A percentile compares a stretch with the other conserved stretches of the same genome.
These are phyloP conservation scores for Lagopus leucura DNA, from an alignment of 2,113 vertebrate genomes.

Conservation along the genomic window DNA sequence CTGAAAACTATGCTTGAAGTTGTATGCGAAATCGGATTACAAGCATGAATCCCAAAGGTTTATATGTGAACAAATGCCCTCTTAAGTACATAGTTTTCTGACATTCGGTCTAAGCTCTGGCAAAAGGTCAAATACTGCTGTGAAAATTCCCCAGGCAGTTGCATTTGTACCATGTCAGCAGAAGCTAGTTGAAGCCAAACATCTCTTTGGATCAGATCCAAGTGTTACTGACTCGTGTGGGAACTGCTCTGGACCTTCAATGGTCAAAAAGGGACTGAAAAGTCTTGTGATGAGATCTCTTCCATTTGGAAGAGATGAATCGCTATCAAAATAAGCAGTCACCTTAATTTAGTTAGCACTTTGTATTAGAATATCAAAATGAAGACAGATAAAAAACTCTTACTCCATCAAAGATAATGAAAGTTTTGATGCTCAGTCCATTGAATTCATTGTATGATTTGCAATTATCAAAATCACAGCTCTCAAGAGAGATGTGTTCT, in stretches of 20 bases:
- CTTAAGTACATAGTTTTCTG: slow-evolving; percentile 2
- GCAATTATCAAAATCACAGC: neutral
- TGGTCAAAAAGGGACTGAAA: slow-evolving; percentile 11
- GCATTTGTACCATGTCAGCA: slow-evolving; percentile 17
- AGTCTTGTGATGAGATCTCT: neutral
- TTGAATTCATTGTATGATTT: neutral
- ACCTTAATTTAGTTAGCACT: neutral
- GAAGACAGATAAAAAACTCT: neutral
- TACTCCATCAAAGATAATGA: neutral
- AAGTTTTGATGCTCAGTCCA: neutral
- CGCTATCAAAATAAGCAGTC: neutral
- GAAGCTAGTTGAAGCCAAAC: slow-evolving; percentile 23
- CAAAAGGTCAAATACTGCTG: slow-evolving; percentile 20
- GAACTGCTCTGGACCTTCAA: slow-evolving; percentile 27
- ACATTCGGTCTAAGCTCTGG: slow-evolving; percentile 4
- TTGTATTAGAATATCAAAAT: neutral
- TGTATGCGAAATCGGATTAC: neutral
- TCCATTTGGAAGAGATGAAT: neutral
- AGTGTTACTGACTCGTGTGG: neutral
- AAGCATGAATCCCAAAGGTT: neutral
- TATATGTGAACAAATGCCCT: neutral
- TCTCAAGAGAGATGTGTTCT: neutral
- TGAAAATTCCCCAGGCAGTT: slow-evolving; percentile 24
- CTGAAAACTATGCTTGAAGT: neutral
- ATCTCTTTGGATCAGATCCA: slow-evolving; percentile 13